Conservation (phyloP, 92 coral and sea anemone genomes). For the Meandrina meandrites region DNA sequence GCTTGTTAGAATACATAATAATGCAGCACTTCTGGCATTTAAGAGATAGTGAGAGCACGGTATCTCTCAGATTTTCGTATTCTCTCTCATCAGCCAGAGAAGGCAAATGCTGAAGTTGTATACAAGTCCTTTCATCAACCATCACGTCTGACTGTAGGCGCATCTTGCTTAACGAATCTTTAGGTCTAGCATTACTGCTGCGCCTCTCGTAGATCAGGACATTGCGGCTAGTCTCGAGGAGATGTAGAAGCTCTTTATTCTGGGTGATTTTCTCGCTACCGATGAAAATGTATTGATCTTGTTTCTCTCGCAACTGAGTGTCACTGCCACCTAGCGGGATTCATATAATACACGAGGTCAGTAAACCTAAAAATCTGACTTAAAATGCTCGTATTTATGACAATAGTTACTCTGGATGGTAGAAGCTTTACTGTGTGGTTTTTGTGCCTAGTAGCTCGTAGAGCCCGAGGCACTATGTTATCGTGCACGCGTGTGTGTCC, state of each 20-base stretch:
- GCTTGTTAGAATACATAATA: slow-evolving; percentile 53
- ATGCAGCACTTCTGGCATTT: slow-evolving; percentile 83
- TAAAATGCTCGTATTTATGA: not conserved
- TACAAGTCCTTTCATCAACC: slow-evolving; percentile 86
- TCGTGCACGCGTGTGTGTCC: too few species aligned
- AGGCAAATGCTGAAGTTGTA: slow-evolving; percentile 61
- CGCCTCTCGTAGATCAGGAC: slow-evolving; percentile 91
- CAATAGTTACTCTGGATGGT: too few species aligned
- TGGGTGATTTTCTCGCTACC: slow-evolving; percentile 75
- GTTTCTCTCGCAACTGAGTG: not conserved
- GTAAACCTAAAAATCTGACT: not conserved
- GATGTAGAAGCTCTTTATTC: slow-evolving; percentile 70
- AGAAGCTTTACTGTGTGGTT: too few species aligned
- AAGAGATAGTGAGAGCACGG: slow-evolving; percentile 73
- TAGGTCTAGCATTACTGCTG: slow-evolving; percentile 34
- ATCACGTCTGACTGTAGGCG: slow-evolving; percentile 85
- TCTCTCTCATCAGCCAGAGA: slow-evolving; percentile 51
- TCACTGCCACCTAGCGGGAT: not conserved
- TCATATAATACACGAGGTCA: not conserved
- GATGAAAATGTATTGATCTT: slow-evolving; percentile 83
- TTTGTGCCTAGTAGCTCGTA: too few species aligned
- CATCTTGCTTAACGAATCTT: slow-evolving; percentile 60
- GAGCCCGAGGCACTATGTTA: too few species aligned
- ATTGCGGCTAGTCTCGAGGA: slow-evolving; percentile 77
- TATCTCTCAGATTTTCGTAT: slow-evolving; percentile 72